A percentile compares a stretch with the other conserved stretches of the same genome.
Evolutionary conservation across 2,113 vertebrate species (phyloP).

Genomic region (Psammodynastes pulverulentus): DNA sequence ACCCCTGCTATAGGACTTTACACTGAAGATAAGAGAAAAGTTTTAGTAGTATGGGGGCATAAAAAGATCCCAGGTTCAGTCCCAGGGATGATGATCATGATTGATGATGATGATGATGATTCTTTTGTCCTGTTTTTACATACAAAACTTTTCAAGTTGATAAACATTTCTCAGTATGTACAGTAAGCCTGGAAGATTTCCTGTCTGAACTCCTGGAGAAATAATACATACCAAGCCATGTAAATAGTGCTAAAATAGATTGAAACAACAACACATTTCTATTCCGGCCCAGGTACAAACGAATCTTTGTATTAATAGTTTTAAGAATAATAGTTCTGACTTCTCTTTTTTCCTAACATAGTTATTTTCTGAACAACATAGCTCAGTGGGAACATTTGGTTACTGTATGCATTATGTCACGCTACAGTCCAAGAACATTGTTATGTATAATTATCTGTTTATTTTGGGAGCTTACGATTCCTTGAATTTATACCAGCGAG

Average conservation of each 20-base stretch:
- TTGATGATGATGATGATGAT: not conserved
- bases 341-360: not conserved
- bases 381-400: not conserved
- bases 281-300: not conserved
- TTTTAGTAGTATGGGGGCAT: not conserved
- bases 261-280: not conserved
- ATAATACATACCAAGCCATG: not conserved
- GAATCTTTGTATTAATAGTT: not conserved
- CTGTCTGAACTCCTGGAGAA: not conserved
- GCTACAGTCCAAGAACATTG: not conserved
- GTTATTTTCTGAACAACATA: not conserved
- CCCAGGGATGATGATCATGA: not conserved
- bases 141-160: not conserved
- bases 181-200: not conserved
- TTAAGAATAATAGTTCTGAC: not conserved
- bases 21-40: not conserved
- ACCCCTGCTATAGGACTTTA: not conserved
- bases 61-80: not conserved
- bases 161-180: not conserved
- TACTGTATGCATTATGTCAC: not conserved
- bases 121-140: not conserved
- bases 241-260: not conserved
- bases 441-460: not conserved
- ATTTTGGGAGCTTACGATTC: not conserved
- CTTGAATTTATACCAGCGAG: not conserved